phyloP scores from a whole-genome alignment of 2,888 invertebrate genomes.

The Vanessa cardui region DNA sequence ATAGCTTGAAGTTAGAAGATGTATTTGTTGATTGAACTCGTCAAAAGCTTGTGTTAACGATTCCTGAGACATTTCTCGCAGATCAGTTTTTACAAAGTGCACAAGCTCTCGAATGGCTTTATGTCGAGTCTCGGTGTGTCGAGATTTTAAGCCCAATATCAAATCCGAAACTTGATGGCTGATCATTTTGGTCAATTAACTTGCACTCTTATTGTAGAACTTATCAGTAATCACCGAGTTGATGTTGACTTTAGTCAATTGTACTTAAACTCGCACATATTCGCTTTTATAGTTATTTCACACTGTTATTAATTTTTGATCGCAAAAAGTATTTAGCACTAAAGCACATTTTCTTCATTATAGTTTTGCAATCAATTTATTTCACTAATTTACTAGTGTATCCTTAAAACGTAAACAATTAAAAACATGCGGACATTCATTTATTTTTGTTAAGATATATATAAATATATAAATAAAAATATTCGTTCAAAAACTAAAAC shows the following conservation, averaged over 20 bases:
- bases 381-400: not conserved
- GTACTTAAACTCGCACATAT: constrained; percentile 13
- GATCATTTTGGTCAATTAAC: constrained; percentile 33
- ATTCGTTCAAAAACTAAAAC: not conserved
- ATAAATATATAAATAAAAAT: not conserved
- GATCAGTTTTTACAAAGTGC: constrained; percentile 93
- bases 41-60: constrained; percentile 93
- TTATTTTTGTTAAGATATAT: constrained; percentile 6
- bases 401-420: constrained; percentile 57
- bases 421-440: constrained; percentile 61
- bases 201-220: constrained; percentile 32
- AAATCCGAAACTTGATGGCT: constrained; percentile 84
- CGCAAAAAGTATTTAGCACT: constrained; percentile 2
- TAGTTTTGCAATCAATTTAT: not conserved
- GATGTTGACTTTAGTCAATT: not conserved
- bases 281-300: not conserved
- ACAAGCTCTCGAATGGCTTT: constrained; percentile 94
- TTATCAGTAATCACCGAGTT: not conserved
- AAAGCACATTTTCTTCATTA: not conserved
- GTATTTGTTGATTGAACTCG: constrained; percentile 96
- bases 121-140: constrained; percentile 91
- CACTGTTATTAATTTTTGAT: not conserved
- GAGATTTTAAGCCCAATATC: constrained; percentile 93
- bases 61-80: constrained; percentile 94
- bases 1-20: constrained; percentile 95